These are phyloP conservation scores for Sebastes umbrosus DNA, from an alignment of 2,797 vertebrate genomes.

Conservation along the genomic window DNA sequence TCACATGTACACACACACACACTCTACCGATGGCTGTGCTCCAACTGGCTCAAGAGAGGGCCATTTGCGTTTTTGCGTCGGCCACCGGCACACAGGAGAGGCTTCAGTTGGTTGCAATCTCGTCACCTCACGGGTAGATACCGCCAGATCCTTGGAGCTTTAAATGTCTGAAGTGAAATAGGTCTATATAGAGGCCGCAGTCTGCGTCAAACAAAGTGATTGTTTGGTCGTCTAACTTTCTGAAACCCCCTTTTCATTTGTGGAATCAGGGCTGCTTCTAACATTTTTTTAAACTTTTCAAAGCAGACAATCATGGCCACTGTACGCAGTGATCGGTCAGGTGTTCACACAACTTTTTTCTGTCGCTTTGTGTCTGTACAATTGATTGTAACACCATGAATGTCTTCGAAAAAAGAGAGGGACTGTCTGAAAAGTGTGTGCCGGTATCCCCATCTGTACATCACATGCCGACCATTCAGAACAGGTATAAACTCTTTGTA, in stretches of 20 bases:
- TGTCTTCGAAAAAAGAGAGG: background rate
- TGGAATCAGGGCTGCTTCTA: background rate
- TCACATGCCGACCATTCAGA: background rate
- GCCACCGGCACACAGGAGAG: fast-evolving
- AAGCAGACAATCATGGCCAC: background rate
- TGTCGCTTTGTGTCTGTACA: background rate
- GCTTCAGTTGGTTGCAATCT: no score
- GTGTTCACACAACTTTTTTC: background rate
- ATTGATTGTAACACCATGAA: background rate
- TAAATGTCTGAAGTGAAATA: no score
- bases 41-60: no score
- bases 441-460: no score
- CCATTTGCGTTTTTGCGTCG: no score
- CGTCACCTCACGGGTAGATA: no score
- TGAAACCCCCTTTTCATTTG: background rate
- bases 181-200: no score
- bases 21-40: no score
- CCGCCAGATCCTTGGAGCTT: no score
- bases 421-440: background rate
- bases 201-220: no score
- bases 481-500: background rate
- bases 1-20: no score
- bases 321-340: background rate
- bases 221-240: no score
- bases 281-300: background rate